Base-by-base conservation (phyloP, 2,888 invertebrate genomes). In the Rhyacophila evoluta region DNA sequence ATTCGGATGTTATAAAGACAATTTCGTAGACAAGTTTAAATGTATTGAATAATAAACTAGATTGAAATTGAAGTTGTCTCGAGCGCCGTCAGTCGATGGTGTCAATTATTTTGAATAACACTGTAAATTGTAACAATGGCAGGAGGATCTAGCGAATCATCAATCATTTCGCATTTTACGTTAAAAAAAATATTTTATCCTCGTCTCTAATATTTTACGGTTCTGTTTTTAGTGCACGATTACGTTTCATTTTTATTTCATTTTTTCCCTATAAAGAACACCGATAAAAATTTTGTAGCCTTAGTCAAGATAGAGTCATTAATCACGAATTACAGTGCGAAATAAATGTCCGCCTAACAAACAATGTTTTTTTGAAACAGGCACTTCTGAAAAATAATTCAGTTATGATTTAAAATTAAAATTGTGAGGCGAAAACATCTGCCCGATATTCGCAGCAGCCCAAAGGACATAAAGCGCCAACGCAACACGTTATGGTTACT, bases 301-400 rank as follows among this genome's bases (percentile, higher is more conserved):
- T 27, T 68, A 19, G 10, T 68, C 36, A 36, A 74, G 73, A 28
- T n/a, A 38, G 12, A 37, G 33, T 73, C 69, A 73, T 77, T 73
- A 77, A 77, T 74, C 77, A 77, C 12, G 38, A 77, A 68, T 77
- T 55, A 77, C 55, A 36, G 72, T 36, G 41, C 25, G 41, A 36
- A 70, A 29, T 77, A 72, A 77, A 72, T 19, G 77, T 72, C 72
- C 72, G 37, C 10, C 15, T 55, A 55, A 19, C 55, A 55, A 25
- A 55, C 55, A 55, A 19, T 55, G 55, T 55, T 41, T 15, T 41
- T 55, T 8, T 25, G 55, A 55, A 55, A 55, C 55, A 55, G 55
- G 10, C 55, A 55, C 15, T 55, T 55, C 55, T 25, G 55, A 1
- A 55, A 55, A 55, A 55, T 55, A 55, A 25, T n/a, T 55, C 41